Evolutionary conservation across 2,113 vertebrate species (phyloP).

Genomic region (Hystrix cristata): DNA sequence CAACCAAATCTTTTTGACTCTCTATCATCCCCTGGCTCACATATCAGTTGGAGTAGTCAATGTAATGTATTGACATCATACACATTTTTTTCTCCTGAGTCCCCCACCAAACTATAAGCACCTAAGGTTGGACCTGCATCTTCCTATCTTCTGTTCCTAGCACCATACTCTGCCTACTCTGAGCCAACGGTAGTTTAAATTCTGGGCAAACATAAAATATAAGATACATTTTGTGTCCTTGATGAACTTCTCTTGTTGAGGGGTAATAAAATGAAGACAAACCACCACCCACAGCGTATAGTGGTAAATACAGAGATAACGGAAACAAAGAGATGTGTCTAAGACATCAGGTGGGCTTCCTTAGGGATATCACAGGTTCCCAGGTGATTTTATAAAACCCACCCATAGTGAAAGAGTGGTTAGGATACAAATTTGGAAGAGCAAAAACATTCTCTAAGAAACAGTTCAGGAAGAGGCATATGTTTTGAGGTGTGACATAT

Average conservation of each 20-base stretch:
- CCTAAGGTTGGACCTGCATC: background rate
- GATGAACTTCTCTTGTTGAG: background rate
- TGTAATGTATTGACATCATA: background rate
- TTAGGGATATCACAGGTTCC: background rate
- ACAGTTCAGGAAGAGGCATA: slow-evolving; percentile 33
- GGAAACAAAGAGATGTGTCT: background rate
- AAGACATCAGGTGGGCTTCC: background rate
- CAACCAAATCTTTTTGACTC: background rate
- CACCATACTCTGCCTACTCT: background rate
- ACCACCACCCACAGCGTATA: background rate
- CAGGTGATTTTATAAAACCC: background rate
- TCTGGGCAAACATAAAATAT: slow-evolving; percentile 9
- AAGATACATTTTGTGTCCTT: background rate
- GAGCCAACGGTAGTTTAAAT: background rate
- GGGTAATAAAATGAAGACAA: background rate
- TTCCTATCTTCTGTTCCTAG: background rate
- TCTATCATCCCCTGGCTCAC: background rate
- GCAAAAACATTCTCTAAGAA: slow-evolving; percentile 35
- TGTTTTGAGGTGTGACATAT: slow-evolving; percentile 57
- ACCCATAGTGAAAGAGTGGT: background rate
- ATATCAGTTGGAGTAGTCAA: background rate
- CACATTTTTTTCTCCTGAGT: background rate
- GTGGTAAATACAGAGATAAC: background rate
- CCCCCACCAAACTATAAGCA: background rate
- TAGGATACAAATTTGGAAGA: slow-evolving; percentile 43